Percentiles rank a stretch among this genome's conserved stretches.
Conservation (phyloP, 1,140 invertebrate species). For the Atta cephalotes region DNA sequence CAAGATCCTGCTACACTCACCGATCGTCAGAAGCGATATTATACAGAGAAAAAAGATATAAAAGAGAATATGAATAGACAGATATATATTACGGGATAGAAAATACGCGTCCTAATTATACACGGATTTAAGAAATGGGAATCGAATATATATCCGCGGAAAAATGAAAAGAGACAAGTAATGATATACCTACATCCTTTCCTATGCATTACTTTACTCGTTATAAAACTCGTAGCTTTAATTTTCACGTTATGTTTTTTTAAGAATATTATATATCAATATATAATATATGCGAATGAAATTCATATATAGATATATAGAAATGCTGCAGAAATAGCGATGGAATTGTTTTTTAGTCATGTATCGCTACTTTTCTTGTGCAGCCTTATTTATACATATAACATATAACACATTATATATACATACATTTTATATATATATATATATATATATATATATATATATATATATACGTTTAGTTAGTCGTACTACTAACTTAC, state of each 20-base stretch:
- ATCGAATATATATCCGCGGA: conserved; percentile 1
- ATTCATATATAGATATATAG: not conserved
- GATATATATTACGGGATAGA: conserved; percentile 52
- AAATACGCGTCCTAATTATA: conserved; percentile 10
- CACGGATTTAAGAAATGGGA: conserved; percentile 9
- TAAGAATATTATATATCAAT: not conserved
- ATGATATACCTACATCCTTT: not conserved
- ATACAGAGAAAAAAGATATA: conserved; percentile 80
- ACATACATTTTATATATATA: not conserved
- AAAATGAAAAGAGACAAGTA: not conserved
- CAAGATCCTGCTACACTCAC: conserved; percentile 84
- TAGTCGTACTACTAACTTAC: too few species aligned
- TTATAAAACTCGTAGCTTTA: not conserved
- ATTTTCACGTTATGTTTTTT: conserved; percentile 3
- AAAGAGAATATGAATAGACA: conserved; percentile 77
- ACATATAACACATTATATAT: conserved; percentile 7
- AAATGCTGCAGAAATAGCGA: conserved; percentile 19
- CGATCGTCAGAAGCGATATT: conserved; percentile 82
- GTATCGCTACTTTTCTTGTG: conserved; percentile 23
- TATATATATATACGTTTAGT: too few species aligned
- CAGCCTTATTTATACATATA: not conserved
- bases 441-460: not conserved
- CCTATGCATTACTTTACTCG: not conserved
- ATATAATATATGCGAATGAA: not conserved
- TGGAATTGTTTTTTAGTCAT: not conserved